Evolutionary conservation across 1,140 invertebrate species (phyloP), one percentile per base, ranked within the genome.

Genomic region (Euura lappo): DNA sequence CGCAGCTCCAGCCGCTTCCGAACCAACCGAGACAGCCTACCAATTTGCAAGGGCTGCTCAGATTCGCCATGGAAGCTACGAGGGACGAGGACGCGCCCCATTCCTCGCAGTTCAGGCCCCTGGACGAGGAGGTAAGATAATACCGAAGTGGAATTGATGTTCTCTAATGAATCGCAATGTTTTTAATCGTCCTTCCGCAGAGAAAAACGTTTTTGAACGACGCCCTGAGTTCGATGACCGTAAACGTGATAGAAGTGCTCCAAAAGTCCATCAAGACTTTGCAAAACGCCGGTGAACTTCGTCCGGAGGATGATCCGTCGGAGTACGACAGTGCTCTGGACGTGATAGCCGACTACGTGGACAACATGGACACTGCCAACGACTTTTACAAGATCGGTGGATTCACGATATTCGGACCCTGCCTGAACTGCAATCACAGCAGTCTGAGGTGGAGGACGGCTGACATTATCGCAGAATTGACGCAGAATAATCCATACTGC

Each of bases 321-420:
- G 88, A 91, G 44, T 89, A 90, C 64, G 84, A 89, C 47, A 83
- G 84, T 43, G 89, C 91, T 1, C 86, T 95, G 7, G 91, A 93
- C 44, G 89, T 87, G 47, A 87, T 95, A 45, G 81, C 89, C 7
- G 91, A 93, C 72, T 90, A 89, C 80, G 89, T 93, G 70, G 93
- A 93, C 80, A 89, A 91, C 74, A 91, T 94, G 68, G 94, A 96
- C 82, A 86, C 92, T 68, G 93, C 94, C 10, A 93, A 92, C 80
- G 93, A 95, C 89, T 95, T 96, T 82, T 91, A 93, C 78, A 95
- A 95, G 86, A 91, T 96, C 77, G 93, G 93, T 6, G 94, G 94
- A 2, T 95, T 94, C 79, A 84, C 89, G 0, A 89, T 95, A 65
- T 89, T 96, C 65, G 88, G 90, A 0, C 84, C 90, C 0, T 92